Base-by-base conservation (phyloP, 1,140 invertebrate species). In the Eubasilissa regina region DNA sequence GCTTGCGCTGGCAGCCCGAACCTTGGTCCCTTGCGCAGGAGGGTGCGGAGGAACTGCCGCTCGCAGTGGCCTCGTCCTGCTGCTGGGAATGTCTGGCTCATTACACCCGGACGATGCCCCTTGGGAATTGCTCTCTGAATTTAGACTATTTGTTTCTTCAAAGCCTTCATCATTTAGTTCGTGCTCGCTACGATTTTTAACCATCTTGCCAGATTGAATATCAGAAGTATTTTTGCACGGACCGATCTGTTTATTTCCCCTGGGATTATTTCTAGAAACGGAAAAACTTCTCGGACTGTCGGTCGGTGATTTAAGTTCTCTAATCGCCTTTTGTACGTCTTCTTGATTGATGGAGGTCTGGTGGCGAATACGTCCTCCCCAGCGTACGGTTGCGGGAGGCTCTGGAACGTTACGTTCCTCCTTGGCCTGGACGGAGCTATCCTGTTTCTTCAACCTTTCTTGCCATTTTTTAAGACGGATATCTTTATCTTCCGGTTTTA, bases 131-230 rank as follows among this genome's bases (percentile, higher is more conserved):
- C 94, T 95, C 84, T 97, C 95, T 0, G 95, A 96, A 62, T 96
- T 94, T 25, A 96, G 88, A 58, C 89, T 96, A 80, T 96, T 95
- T 0, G 95, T 96, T 87, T 97, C 96, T 85, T 97, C 95, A 84
- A 97, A 97, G 9, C 95, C 96, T 89, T 97, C 96, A 84, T 97
- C 96, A 81, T 95, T 94, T 53, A 95, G 84, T 80, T 95, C 93
- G 79, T 92, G 91, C 76, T 94, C 93, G 12, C 89, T 91, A 48
- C 86, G 87, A 1, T 84, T 83, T 56, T 79, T 21, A 21, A 75
- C 12, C 82, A 4, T 81, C 73, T 78, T 66, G 6, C 87, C 86
- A 9, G 86, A 87, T 17, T 88, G 86, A 0, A 84, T 87, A 62
- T 85, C 84, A 77, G 86, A 85, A 21, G 82, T 79, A 9, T 83